Percentiles rank a stretch among this genome's conserved stretches.
Conservation (phyloP, 2,888 invertebrate species). For the Cheilosia vulpina region DNA sequence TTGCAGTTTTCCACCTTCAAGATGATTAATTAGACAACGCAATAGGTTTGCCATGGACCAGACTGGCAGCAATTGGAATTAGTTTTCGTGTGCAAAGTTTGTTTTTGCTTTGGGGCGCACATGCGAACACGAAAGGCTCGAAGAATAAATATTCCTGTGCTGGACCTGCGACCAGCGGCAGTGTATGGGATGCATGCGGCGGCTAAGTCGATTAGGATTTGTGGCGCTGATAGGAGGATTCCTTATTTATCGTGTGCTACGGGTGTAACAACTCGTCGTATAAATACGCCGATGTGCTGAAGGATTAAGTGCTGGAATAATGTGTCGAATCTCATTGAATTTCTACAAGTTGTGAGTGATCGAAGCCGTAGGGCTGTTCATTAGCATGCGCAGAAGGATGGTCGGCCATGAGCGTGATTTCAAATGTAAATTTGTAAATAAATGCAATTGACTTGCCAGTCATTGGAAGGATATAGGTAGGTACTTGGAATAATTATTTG, state of each 20-base stretch:
- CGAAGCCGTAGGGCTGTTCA: constrained; percentile 26
- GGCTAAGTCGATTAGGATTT: constrained; percentile 62
- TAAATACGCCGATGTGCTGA: constrained; percentile 31
- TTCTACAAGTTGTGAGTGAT: constrained; percentile 38
- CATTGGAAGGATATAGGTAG: not conserved
- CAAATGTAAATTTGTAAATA: constrained; percentile 49
- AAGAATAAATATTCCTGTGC: not conserved
- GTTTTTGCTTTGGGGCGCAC: constrained; percentile 20
- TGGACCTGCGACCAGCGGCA: constrained; percentile 3
- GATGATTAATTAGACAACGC: constrained; percentile 68
- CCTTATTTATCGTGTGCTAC: constrained; percentile 59
- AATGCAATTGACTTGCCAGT: constrained; percentile 13
- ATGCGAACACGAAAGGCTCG: constrained; percentile 52
- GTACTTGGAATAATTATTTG: not conserved
- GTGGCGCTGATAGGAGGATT: constrained; percentile 56
- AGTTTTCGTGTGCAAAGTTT: constrained; percentile 68
- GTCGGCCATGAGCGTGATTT: constrained; percentile 52
- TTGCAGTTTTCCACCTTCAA: constrained; percentile 63
- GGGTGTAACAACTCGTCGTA: constrained; percentile 18
- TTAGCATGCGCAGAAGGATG: constrained; percentile 5
- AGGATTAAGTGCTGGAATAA: constrained; percentile 66
- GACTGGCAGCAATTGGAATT: constrained; percentile 62
- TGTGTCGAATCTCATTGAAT: constrained; percentile 62
- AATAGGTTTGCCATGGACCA: constrained; percentile 42
- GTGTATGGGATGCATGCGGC: constrained; percentile 36